Conservation (phyloP, 2,888 invertebrate species). For the Apocheima hispidaria region DNA sequence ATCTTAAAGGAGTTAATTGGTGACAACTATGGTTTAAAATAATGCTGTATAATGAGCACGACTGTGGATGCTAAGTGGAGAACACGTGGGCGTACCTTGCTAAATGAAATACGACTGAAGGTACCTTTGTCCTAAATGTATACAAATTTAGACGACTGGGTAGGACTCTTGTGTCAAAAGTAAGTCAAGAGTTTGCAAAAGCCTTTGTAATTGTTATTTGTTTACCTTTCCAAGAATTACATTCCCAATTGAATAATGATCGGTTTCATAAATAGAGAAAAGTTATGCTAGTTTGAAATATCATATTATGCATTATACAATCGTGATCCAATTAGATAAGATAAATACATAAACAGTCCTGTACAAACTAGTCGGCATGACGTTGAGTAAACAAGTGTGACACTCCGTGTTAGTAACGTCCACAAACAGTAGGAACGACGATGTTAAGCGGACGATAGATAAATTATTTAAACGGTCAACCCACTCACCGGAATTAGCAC, state of each 20-base stretch:
- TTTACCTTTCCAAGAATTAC: constrained; percentile 3
- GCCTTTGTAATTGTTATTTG: not conserved
- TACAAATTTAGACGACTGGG: constrained; percentile 26
- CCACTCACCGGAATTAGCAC: constrained; percentile 79
- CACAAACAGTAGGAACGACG: constrained; percentile 58
- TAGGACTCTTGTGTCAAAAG: constrained; percentile 17
- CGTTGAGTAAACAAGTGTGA: constrained; percentile 30
- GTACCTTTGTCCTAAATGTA: constrained; percentile 16
- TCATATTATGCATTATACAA: constrained; percentile 14
- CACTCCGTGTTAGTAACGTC: constrained; percentile 59
- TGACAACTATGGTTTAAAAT: constrained; percentile 40
- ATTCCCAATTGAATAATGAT: constrained; percentile 6
- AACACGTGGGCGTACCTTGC: constrained; percentile 58
- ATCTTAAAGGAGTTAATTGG: constrained; percentile 37
- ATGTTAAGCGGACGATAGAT: constrained; percentile 58
- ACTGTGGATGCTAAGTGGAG: constrained; percentile 19
- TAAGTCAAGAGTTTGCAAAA: not conserved
- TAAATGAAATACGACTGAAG: constrained; percentile 51
- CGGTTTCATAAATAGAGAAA: not conserved
- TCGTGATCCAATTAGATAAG: constrained; percentile 25
- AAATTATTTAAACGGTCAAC: constrained; percentile 66
- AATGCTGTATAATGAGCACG: constrained; percentile 33
- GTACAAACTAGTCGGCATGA: constrained; percentile 22
- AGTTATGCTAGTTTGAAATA: not conserved
- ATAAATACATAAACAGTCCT: constrained; percentile 24